Percentiles rank a stretch among this genome's conserved stretches.
These are phyloP conservation scores for Cryptosula pallasiana DNA, from an alignment of 2,888 invertebrate species.

Conservation along the genomic window DNA sequence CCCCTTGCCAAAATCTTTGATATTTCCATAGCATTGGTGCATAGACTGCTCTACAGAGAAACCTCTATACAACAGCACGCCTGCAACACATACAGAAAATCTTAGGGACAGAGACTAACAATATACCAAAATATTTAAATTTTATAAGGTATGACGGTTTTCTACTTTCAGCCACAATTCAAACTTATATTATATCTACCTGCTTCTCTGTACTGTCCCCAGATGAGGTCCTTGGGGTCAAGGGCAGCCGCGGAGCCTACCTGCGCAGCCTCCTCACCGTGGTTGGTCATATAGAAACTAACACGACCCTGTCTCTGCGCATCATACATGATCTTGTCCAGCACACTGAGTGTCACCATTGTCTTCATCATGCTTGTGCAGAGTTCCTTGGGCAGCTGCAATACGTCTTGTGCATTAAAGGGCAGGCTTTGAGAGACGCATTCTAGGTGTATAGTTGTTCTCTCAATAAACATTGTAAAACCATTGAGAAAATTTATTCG, in stretches of 20 bases:
- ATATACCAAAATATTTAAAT: too few relatives aligned
- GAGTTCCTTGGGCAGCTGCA: conserved; percentile 64
- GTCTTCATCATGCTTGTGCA: conserved; percentile 84
- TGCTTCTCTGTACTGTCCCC: conserved; percentile 91
- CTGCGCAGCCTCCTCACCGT: conserved; percentile 93
- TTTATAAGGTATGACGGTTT: too few relatives aligned
- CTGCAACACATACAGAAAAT: conserved; percentile 44
- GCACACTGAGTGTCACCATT: conserved; percentile 81
- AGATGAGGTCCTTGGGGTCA: conserved; percentile 74
- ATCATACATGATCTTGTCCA: conserved; percentile 96
- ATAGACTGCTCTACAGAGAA: conserved; percentile 77
- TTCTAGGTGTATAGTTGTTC: too few relatives aligned
- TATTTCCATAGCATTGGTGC: conserved; percentile 94
- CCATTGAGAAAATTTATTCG: too few relatives aligned
- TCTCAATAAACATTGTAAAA: too few relatives aligned
- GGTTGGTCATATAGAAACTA: conserved; percentile 98
- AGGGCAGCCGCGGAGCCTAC: conserved; percentile 92
- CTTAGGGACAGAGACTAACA: background rate
- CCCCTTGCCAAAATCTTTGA: conserved; percentile 76
- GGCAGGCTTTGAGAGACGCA: too few relatives aligned
- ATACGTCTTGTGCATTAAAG: too few relatives aligned
- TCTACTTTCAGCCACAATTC: too few relatives aligned
- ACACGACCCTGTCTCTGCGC: conserved; percentile 93
- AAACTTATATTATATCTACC: conserved; percentile 58
- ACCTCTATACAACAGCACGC: conserved; percentile 86